A percentile compares a stretch with the other conserved stretches of the same genome.
phyloP scores from a whole-genome alignment of 2,113 vertebrate species.

The Oncorhynchus tshawytscha region DNA sequence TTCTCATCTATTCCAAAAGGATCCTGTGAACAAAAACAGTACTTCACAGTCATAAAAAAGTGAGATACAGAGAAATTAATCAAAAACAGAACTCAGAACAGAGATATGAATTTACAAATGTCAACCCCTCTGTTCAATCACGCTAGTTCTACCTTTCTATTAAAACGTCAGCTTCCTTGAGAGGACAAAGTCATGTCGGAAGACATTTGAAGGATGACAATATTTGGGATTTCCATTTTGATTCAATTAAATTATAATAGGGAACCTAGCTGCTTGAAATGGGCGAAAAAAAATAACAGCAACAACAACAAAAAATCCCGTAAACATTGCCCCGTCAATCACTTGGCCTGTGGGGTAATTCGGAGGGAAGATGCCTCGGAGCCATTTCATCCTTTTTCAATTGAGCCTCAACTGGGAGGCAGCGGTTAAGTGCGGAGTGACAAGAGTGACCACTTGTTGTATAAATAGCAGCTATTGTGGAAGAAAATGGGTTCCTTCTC shows the following conservation, averaged over 20 bases:
- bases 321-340: constrained; percentile 23
- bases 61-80: neutral
- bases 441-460: constrained; percentile 62
- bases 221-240: constrained; percentile 5
- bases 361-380: constrained; percentile 25
- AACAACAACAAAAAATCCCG: constrained; percentile 17
- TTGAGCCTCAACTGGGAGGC: constrained; percentile 39
- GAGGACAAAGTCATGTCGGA: neutral
- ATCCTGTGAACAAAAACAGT: neutral
- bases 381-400: constrained; percentile 40
- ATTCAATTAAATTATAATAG: constrained; percentile 4
- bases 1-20: neutral
- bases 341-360: constrained; percentile 26
- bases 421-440: constrained; percentile 36
- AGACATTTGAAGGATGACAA: neutral
- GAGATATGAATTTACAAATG: neutral
- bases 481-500: constrained; percentile 60
- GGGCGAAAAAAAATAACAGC: constrained; percentile 1
- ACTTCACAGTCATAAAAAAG: neutral
- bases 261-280: neutral
- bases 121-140: neutral
- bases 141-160: neutral
- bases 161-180: neutral
- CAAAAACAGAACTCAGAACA: neutral
- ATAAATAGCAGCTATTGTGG: constrained; percentile 67